Percentiles rank a stretch among this genome's conserved stretches.
phyloP scores from a whole-genome alignment of 2,113 vertebrate genomes.

The Equus quagga region DNA sequence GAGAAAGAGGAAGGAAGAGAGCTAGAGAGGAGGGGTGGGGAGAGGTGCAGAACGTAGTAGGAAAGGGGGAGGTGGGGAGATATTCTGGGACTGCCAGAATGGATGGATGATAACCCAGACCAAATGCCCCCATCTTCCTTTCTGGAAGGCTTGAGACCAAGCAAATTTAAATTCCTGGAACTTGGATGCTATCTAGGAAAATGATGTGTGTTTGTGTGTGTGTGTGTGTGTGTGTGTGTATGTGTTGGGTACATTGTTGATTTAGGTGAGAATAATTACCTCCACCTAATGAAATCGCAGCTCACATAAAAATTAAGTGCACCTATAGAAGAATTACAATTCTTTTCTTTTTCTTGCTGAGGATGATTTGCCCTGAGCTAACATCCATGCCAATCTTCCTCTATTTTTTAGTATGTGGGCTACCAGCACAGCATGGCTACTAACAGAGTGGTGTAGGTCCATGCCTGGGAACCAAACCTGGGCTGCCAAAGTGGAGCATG shows the following conservation, averaged over 20 bases:
- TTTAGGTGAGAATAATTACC: background rate
- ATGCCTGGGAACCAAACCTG: no score
- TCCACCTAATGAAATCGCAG: background rate
- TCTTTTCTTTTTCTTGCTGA: background rate
- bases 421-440: no score
- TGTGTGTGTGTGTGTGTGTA: background rate
- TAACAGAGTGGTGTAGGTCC: no score
- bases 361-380: no score
- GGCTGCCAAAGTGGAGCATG: no score
- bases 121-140: background rate
- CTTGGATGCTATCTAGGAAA: background rate
- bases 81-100: background rate
- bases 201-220: background rate
- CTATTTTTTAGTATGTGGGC: no score
- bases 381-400: no score
- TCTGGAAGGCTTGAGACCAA: background rate
- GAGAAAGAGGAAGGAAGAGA: background rate
- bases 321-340: background rate
- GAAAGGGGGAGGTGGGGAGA: no score
- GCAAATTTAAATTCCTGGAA: background rate
- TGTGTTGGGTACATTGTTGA: background rate
- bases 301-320: background rate
- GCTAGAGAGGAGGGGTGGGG: rapidly evolving
- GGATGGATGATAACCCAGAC: background rate
- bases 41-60: background rate